Conservation (phyloP, 2,888 invertebrate species). For the Dione juno region DNA sequence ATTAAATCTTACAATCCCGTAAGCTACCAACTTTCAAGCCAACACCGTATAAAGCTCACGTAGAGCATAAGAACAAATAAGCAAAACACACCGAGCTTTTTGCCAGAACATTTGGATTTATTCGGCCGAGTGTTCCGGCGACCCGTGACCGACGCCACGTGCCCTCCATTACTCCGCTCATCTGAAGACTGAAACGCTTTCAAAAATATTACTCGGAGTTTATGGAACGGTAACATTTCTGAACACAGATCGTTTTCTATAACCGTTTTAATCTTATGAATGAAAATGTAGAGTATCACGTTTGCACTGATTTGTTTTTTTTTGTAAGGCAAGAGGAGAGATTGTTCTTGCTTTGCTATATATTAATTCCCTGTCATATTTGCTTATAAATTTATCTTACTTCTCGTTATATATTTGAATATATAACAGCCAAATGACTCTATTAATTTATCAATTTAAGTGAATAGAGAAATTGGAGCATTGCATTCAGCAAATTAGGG, state of each 20-base stretch:
- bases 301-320: neutral
- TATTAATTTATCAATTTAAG: too few species aligned
- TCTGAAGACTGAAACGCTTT: slow-evolving; percentile 30
- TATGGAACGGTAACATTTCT: slow-evolving; percentile 1
- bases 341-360: too few species aligned
- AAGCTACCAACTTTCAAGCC: neutral
- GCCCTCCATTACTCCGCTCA: slow-evolving; percentile 32
- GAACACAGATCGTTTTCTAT: neutral
- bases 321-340: neutral
- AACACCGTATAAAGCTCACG: neutral
- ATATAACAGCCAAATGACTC: too few species aligned
- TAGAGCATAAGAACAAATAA: slow-evolving; percentile 1
- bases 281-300: neutral
- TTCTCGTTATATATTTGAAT: too few species aligned
- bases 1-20: too few species aligned
- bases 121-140: slow-evolving; percentile 41
- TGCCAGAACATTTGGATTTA: slow-evolving; percentile 41
- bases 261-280: slow-evolving; percentile 8
- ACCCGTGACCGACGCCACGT: slow-evolving; percentile 41
- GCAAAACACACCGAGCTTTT: neutral
- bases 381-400: too few species aligned
- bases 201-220: slow-evolving; percentile 33
- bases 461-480: too few species aligned
- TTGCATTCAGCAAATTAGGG: too few species aligned
- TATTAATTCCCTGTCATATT: too few species aligned